Percentiles rank a stretch among this genome's conserved stretches.
Conservation (phyloP, 2,797 vertebrate genomes). For the Helicolenus hilgendorfi region DNA sequence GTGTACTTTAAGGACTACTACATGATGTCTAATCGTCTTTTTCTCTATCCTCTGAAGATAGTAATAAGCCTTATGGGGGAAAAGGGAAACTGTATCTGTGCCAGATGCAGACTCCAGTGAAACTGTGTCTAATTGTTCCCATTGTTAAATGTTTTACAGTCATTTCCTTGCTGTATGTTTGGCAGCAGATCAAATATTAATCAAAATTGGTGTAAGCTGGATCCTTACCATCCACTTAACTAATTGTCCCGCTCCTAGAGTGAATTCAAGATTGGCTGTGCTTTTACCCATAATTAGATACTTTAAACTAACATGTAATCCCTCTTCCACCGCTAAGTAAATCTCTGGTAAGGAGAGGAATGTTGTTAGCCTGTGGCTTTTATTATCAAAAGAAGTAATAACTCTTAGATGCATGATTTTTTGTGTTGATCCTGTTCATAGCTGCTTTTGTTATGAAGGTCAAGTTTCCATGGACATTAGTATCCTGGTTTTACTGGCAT, state of each 20-base stretch:
- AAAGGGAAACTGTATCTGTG: constrained; percentile 18
- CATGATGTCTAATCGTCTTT: constrained; percentile 21
- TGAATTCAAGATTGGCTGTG: constrained; percentile 9
- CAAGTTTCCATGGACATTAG: background rate
- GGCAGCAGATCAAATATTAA: constrained; percentile 58
- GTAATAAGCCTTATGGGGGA: constrained; percentile 16
- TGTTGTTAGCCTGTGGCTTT: background rate
- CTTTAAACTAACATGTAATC: constrained; percentile 3
- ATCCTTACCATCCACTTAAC: constrained; percentile 47
- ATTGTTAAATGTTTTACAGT: constrained; percentile 40
- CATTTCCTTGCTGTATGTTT: constrained; percentile 35
- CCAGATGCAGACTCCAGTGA: constrained; percentile 34
- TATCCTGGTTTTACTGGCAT: background rate
- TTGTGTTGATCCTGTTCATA: background rate
- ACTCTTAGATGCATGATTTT: background rate
- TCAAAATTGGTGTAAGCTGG: constrained; percentile 43
- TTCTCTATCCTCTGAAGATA: constrained; percentile 22
- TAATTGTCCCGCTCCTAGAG: constrained; percentile 36
- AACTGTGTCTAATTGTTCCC: constrained; percentile 40
- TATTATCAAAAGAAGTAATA: background rate
- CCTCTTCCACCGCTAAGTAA: background rate
- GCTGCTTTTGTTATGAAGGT: background rate
- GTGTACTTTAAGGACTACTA: constrained; percentile 24
- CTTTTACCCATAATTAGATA: constrained; percentile 35
- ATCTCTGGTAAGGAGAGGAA: background rate